These are phyloP conservation scores for Geotrupes spiniger DNA, from an alignment of 2,888 invertebrate species.

Conservation along the genomic window DNA sequence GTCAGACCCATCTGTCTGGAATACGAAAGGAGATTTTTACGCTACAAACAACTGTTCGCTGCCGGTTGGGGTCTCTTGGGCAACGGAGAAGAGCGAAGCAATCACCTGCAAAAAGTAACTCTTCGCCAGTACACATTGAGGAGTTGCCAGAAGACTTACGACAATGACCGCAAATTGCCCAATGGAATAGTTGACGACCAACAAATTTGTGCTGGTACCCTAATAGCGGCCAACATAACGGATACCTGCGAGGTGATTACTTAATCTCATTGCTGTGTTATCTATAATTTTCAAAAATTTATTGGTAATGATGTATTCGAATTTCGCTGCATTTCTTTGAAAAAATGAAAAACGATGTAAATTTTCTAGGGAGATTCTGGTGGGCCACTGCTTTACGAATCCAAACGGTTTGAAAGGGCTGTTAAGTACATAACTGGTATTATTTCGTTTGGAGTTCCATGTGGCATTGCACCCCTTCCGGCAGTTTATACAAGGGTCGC, in stretches of 20 bases:
- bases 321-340: no score
- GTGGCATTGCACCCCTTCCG: conserved; percentile 43
- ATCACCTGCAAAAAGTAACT: conserved; percentile 50
- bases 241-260: no score
- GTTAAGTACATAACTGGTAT: conserved; percentile 34
- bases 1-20: conserved; percentile 53
- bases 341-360: background rate
- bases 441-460: conserved; percentile 51
- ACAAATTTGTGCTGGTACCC: background rate
- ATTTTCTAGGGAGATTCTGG: conserved; percentile 60
- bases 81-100: conserved; percentile 33
- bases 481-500: conserved; percentile 49
- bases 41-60: conserved; percentile 38
- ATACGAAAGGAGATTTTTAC: background rate
- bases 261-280: background rate
- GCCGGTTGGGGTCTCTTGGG: conserved; percentile 52
- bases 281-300: background rate
- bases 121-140: conserved; percentile 38
- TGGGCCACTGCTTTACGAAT: conserved; percentile 56
- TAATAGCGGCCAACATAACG: no score
- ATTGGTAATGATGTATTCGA: no score
- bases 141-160: background rate
- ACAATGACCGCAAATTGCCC: background rate
- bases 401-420: conserved; percentile 14
- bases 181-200: background rate